phyloP scores from a whole-genome alignment of 2,797 vertebrate species.

The Gouania willdenowi region DNA sequence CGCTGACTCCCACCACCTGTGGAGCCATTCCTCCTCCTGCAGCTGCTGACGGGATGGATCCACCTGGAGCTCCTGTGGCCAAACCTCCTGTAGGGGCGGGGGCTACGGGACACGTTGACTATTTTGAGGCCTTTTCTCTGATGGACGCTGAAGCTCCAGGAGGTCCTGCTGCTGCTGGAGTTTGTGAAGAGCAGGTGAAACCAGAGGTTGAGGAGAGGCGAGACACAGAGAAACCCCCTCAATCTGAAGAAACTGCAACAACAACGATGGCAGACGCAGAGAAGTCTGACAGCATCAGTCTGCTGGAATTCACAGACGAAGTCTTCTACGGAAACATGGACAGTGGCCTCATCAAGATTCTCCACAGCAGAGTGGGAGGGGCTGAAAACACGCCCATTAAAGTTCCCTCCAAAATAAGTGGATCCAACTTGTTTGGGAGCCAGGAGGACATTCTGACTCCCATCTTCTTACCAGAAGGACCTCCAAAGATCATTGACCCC shows the following conservation, averaged over 20 bases:
- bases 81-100: conserved; percentile 36
- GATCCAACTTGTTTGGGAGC: conserved; percentile 79
- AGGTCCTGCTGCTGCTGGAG: conserved; percentile 57
- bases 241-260: background rate
- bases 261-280: conserved; percentile 22
- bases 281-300: conserved; percentile 43
- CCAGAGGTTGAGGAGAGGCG: conserved; percentile 17
- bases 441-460: conserved; percentile 83
- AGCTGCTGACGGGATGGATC: conserved; percentile 32
- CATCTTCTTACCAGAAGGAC: conserved; percentile 81
- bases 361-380: conserved; percentile 7
- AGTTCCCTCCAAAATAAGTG: conserved; percentile 67
- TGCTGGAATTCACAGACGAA: conserved; percentile 79
- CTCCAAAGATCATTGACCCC: conserved; percentile 79
- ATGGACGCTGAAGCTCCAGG: conserved; percentile 77
- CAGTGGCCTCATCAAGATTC: no score
- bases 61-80: conserved; percentile 56
- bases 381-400: conserved; percentile 24
- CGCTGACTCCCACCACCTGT: no score
- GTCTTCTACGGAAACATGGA: conserved; percentile 79
- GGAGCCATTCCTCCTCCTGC: background rate
- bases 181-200: conserved; percentile 33
- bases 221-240: background rate
- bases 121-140: conserved; percentile 88
- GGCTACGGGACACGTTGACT: conserved; percentile 73